Evolutionary conservation across 2,113 vertebrate genomes (phyloP).

Genomic region (Neotoma lepida): DNA sequence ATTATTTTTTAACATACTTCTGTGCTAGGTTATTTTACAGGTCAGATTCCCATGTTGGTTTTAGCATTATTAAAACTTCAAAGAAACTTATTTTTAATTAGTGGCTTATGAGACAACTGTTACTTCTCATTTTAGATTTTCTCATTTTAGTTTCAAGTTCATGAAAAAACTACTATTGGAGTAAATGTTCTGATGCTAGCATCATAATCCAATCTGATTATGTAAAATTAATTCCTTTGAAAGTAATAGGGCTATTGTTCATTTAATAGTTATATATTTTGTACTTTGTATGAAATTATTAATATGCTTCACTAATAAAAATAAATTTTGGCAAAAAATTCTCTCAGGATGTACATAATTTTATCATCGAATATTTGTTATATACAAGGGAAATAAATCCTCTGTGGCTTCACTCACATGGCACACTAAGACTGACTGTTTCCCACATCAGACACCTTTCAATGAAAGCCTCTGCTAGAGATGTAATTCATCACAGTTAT

Average conservation of each 20-base stretch:
- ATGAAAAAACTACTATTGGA: neutral
- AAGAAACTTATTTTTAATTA: constrained; percentile 45
- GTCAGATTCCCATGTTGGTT: neutral
- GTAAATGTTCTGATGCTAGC: constrained; percentile 42
- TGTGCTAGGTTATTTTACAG: neutral
- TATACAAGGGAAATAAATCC: constrained; percentile 61
- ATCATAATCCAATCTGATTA: constrained; percentile 59
- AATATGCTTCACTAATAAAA: constrained; percentile 75
- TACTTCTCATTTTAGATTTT: neutral
- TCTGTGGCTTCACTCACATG: constrained; percentile 60
- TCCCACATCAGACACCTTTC: constrained; percentile 76
- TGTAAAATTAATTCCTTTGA: constrained; percentile 70
- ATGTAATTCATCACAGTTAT: constrained; percentile 89
- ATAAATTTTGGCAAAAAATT: constrained; percentile 64
- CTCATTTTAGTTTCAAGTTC: constrained; percentile 46
- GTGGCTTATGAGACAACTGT: constrained; percentile 41
- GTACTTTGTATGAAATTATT: constrained; percentile 53
- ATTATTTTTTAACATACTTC: constrained; percentile 15
- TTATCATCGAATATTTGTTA: constrained; percentile 79
- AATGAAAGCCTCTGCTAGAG: constrained; percentile 80
- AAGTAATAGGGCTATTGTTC: constrained; percentile 52
- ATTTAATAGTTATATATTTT: constrained; percentile 55
- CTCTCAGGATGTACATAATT: constrained; percentile 61
- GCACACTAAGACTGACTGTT: constrained; percentile 71
- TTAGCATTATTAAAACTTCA: neutral